Evolutionary conservation across 2,888 invertebrate species (phyloP).

Genomic region (Protonemura montana): DNA sequence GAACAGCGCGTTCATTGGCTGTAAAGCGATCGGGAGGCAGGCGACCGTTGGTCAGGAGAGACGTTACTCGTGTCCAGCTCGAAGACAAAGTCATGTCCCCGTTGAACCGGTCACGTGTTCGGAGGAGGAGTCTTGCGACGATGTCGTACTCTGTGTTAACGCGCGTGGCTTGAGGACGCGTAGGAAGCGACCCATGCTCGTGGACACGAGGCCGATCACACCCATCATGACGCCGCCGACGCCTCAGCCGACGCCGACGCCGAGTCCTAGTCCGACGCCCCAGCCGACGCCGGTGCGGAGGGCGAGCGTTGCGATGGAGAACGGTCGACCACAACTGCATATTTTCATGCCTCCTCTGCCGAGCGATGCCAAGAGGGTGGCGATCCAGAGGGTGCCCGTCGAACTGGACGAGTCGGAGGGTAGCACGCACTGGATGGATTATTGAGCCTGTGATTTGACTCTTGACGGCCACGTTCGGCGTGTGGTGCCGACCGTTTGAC

Average conservation of each 20-base stretch:
- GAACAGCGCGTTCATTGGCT: slow-evolving; percentile 7
- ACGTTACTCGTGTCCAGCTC: slow-evolving; percentile 21
- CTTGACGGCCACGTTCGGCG: no score
- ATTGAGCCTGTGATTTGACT: no score
- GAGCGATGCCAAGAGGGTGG: slow-evolving; percentile 36
- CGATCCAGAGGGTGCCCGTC: slow-evolving; percentile 25
- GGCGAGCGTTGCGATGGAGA: not conserved
- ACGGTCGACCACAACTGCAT: slow-evolving; percentile 66
- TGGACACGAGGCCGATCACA: not conserved
- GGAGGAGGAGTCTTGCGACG: not conserved
- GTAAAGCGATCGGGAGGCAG: not conserved
- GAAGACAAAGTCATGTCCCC: slow-evolving; percentile 46
- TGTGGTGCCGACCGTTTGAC: no score
- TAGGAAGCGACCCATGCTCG: slow-evolving; percentile 23
- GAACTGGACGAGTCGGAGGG: slow-evolving; percentile 35
- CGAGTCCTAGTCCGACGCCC: not conserved
- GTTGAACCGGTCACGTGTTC: not conserved
- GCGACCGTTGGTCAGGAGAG: not conserved
- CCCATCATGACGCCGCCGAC: slow-evolving; percentile 9
- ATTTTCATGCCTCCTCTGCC: slow-evolving; percentile 63
- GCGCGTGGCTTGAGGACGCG: slow-evolving; percentile 35
- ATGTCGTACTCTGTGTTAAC: slow-evolving; percentile 20
- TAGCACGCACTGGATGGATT: slow-evolving; percentile 41
- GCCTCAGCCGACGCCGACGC: slow-evolving; percentile 7
- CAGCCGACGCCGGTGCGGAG: not conserved